Evolutionary conservation across 1,140 invertebrate species (phyloP).

Genomic region (Euwallacea similis): DNA sequence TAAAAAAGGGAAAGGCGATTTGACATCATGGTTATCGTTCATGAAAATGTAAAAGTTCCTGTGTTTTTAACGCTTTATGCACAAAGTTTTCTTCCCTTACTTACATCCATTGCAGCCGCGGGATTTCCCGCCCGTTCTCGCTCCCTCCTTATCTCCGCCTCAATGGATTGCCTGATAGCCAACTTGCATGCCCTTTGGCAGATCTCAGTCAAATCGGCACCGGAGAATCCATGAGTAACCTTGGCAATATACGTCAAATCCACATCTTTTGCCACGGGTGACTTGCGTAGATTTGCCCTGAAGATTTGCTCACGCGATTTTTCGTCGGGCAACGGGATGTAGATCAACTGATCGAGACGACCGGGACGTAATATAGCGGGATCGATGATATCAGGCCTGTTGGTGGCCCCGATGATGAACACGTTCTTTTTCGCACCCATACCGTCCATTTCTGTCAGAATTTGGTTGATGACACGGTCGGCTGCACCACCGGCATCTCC

Average conservation of each 20-base stretch:
- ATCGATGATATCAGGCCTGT: slow-evolving; percentile 96
- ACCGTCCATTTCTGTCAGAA: slow-evolving; percentile 99
- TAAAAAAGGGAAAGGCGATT: too few relatives aligned
- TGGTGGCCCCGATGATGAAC: slow-evolving; percentile 99
- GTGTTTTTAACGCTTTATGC: too few relatives aligned
- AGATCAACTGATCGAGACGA: slow-evolving; percentile 97
- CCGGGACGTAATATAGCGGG: slow-evolving; percentile 97
- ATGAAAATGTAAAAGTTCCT: too few relatives aligned
- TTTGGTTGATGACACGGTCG: slow-evolving; percentile 99
- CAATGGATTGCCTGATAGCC: slow-evolving; percentile 97
- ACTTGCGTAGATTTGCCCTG: slow-evolving; percentile 94
- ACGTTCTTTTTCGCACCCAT: slow-evolving; percentile 99
- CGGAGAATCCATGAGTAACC: slow-evolving; percentile 96
- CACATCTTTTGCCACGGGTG: slow-evolving; percentile 94
- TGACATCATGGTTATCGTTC: too few relatives aligned
- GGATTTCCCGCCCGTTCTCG: slow-evolving; percentile 80
- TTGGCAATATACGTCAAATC: slow-evolving; percentile 94
- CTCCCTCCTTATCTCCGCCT: slow-evolving; percentile 90
- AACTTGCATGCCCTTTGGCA: slow-evolving; percentile 99
- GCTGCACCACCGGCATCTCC: slow-evolving; percentile 98
- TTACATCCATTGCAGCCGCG: slow-evolving; percentile 82
- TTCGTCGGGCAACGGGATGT: slow-evolving; percentile 99
- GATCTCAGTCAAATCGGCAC: slow-evolving; percentile 98
- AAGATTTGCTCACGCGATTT: slow-evolving; percentile 96
- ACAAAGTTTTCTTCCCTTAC: slow-evolving; percentile 47